Evolutionary conservation across 2,888 invertebrate genomes (phyloP).

Genomic region (Cephalotes varians): DNA sequence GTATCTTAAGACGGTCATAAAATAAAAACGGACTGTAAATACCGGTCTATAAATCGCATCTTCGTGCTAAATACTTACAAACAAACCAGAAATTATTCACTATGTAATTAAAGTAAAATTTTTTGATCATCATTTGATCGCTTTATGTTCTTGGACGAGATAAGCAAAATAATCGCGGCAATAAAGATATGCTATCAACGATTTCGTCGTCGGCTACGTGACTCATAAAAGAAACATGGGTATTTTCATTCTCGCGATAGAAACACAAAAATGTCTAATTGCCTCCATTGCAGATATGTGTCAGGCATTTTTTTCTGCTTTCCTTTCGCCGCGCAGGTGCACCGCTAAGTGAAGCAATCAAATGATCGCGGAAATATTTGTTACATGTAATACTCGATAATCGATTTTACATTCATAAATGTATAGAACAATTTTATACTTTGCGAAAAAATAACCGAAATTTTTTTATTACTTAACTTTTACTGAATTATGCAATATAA

Average conservation of each 20-base stretch:
- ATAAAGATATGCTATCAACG: slow-evolving; percentile 77
- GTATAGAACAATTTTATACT: background rate
- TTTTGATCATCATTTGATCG: slow-evolving; percentile 43
- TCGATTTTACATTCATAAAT: background rate
- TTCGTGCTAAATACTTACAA: background rate
- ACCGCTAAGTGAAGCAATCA: slow-evolving; percentile 1
- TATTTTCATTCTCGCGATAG: slow-evolving; percentile 17
- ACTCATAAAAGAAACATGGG: slow-evolving; percentile 59
- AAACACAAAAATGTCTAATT: slow-evolving; percentile 30
- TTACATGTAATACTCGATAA: background rate
- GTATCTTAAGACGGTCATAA: too few species aligned
- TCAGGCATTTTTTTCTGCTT: slow-evolving; percentile 4
- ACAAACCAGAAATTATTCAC: background rate
- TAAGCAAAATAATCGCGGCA: slow-evolving; percentile 69
- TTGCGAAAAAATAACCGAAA: background rate
- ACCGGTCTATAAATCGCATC: background rate
- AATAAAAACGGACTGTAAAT: too few species aligned
- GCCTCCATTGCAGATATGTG: background rate
- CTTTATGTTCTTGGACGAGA: slow-evolving; percentile 62
- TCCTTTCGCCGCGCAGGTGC: slow-evolving; percentile 16
- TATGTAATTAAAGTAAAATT: slow-evolving; percentile 22
- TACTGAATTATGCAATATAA: background rate
- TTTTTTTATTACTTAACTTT: background rate
- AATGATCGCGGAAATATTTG: background rate
- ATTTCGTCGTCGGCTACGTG: slow-evolving; percentile 58